Evolutionary conservation across 2,797 vertebrate genomes (phyloP), one percentile per base, ranked within the genome.

Genomic region (Ispidina lecontei): DNA sequence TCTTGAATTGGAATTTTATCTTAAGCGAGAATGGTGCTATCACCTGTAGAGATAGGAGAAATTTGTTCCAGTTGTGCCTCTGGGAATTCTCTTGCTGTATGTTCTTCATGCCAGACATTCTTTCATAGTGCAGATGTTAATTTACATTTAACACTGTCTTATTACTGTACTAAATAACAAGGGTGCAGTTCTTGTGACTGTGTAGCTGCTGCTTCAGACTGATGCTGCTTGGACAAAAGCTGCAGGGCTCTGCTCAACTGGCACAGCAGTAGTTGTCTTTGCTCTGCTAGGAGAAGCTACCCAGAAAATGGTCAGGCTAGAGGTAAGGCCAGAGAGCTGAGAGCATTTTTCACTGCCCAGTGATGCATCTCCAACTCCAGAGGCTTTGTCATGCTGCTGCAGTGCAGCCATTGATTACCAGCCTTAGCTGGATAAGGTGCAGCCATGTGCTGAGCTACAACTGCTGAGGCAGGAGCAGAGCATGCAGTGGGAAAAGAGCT

Each of bases 401-500:
- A 55, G 41, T 15, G 0, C 43, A 73, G 77, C 56, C 44, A 58
- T 69, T 93, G 91, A 47, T 90, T 84, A n/a, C 65, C 74, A 44
- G 70, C 31, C 63, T 80, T 74, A 90, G 54, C 73, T 92, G 89
- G 70, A 19, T 56, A 52, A 88, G 56, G 74, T 84, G 41, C 80
- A 88, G 52, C 64, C 31, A 2, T 83, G 94, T 70, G n/a, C 70
- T 68, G 77, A 93, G 80, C n/a, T 84, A 13, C 77, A 73, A 67
- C 39, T 86, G 79, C 77, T 93, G 91, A 92, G 78, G 29, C 81
- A 80, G 58, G 46, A 81, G 46, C 7, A 76, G 60, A 56, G 62
- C 29, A 63, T 75, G n/a, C 28, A 6, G 3, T 49, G 59, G 67
- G 52, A 63, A 78, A 63, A 78, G 70, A 78, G 67, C 54, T 82